Evolutionary conservation across 2,113 vertebrate species (phyloP).

Genomic region (Okapia johnstoni): DNA sequence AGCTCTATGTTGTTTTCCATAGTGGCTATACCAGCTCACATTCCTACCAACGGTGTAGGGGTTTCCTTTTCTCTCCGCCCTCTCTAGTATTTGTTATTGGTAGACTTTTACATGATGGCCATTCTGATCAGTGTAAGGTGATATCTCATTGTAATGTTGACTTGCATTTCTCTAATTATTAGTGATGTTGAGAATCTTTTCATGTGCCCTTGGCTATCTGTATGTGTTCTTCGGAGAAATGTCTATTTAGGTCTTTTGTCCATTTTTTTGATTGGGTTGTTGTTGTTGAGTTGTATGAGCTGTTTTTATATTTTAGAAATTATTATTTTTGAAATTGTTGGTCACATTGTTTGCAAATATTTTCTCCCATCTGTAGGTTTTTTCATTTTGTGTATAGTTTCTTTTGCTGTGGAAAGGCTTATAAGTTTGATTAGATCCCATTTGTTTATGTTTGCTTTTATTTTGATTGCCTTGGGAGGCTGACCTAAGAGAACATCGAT

Average conservation of each 20-base stretch:
- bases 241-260: background rate
- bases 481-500: background rate
- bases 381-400: background rate
- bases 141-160: background rate
- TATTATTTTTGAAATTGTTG: background rate
- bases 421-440: background rate
- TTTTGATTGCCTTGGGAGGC: background rate
- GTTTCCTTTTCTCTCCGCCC: background rate
- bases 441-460: background rate
- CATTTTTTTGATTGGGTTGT: background rate
- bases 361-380: background rate
- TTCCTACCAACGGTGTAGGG: fast-evolving
- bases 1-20: background rate
- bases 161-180: background rate
- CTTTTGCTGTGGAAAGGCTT: background rate
- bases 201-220: background rate
- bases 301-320: background rate
- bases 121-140: background rate
- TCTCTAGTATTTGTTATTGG: background rate
- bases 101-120: background rate
- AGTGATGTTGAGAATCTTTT: background rate
- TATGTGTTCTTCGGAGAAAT: background rate
- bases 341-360: background rate
- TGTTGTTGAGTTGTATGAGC: background rate
- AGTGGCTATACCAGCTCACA: background rate